Base-by-base conservation (phyloP, 2,797 vertebrate species). In the Melanotaenia boesemani region DNA sequence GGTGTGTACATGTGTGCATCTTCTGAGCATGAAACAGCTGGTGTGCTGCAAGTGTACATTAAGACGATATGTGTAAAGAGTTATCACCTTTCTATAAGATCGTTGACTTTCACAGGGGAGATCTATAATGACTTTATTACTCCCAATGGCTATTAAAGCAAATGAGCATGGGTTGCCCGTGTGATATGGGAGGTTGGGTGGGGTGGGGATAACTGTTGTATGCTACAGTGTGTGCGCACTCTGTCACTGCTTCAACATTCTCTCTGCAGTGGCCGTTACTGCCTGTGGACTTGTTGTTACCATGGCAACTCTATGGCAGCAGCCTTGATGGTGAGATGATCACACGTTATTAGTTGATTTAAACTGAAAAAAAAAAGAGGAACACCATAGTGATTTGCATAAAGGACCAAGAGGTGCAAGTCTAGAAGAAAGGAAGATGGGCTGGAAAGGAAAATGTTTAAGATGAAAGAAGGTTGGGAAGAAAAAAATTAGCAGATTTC, bases 251-350 rank as follows among this genome's bases (percentile, higher is more conserved):
- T 59, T 86, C 69, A 52, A 60, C 5, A 10, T 66, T 87, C 79
- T 78, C 83, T 83, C 87, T 6, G 84, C 89, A 88, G 80, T 87
- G 82, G 84, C 81, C 74, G 63, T 82, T 86, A 70, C 79, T 89
- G 83, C 71, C 74, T 46, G 72, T 78, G 75, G 89, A 88, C 80
- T 85, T 56, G 77, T 71, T 82, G 90, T 93, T 92, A 75, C 92
- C 86, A 93, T 93, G 90, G 92, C 70, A 92, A 93, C 91, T 79
- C 72, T 79, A 76, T 65, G 78, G 90, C 82, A 88, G 90, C 84
- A 91, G 88, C 86, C 89, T 89, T 87, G 90, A 90, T 90, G 82
- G 76, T 71, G 79, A 79, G 67, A 84, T 89, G 92, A 93, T 93
- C 88, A 81, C 86, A 86, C 66, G 69, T 88, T 86, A 92, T 93